These are phyloP conservation scores for Ametastegia equiseti DNA, from an alignment of 2,888 invertebrate genomes.

Conservation along the genomic window DNA sequence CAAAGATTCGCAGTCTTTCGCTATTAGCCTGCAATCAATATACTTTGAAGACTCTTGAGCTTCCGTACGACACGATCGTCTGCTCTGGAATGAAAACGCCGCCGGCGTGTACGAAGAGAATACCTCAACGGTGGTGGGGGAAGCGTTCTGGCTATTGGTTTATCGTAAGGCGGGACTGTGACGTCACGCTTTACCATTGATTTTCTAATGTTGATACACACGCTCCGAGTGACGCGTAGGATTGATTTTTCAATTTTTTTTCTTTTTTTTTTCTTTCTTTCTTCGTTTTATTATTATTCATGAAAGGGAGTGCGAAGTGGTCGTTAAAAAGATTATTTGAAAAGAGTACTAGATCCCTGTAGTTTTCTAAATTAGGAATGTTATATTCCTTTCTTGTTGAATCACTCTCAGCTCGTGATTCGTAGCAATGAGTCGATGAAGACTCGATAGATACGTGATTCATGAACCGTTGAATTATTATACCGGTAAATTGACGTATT, in stretches of 20 bases:
- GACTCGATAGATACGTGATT: not conserved
- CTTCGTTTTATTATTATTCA: too few species aligned
- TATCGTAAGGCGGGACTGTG: constrained; percentile 70
- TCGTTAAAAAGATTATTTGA: not conserved
- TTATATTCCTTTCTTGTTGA: not conserved
- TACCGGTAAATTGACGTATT: not conserved
- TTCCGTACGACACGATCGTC: constrained; percentile 65
- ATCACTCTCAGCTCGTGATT: not conserved
- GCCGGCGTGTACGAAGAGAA: constrained; percentile 62
- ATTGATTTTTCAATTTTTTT: constrained; percentile 16
- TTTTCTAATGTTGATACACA: constrained; percentile 66
- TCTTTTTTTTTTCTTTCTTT: not conserved
- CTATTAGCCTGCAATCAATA: not conserved
- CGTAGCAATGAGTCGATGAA: not conserved
- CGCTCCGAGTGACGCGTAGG: constrained; percentile 32
- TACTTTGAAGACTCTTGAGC: constrained; percentile 61
- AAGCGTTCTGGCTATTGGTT: constrained; percentile 63
- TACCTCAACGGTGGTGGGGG: constrained; percentile 60
- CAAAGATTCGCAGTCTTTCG: constrained; percentile 54
- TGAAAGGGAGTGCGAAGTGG: not conserved
- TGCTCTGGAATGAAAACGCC: constrained; percentile 73
- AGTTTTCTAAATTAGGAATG: not conserved
- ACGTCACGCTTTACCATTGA: constrained; percentile 74
- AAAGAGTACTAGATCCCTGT: not conserved
- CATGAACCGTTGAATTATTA: not conserved